Base-by-base conservation (phyloP, 2,888 invertebrate species). In the Patella ulyssiponensis region DNA sequence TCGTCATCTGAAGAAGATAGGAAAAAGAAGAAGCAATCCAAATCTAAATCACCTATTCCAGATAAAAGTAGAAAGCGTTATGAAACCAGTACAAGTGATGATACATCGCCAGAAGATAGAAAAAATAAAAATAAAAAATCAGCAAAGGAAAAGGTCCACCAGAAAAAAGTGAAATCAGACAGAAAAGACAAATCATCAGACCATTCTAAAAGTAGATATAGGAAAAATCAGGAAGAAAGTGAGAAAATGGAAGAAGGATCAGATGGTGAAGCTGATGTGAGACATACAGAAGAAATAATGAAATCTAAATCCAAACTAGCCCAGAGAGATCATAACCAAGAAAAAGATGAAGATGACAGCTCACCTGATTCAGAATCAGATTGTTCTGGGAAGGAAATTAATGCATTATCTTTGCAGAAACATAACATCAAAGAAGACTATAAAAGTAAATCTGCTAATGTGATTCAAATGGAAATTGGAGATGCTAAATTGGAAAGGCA, bases 271-370 rank as follows among this genome's bases (percentile, higher is more conserved):
- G 20, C 23, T 20, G 12, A 64, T 23, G 64, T 20, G 14, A 23
- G 20, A 12, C 64, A 11, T 9, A 64, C 20, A 64, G 20, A 15
- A 11, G 64, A 64, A 23, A 64, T 23, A 23, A 64, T 64, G 64
- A 23, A 23, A 20, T 64, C 64, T 11, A 64, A 64, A 23, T 23
- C 23, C 3, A 4, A 12, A 14, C 11, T 23, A 64, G 20, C 64
- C 11, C 20, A 64, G 20, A 14, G 9, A 23, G 52, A n/a, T n/a
- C 58, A 52, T 54, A 14, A 20, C 15, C n/a, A 4, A 54, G 75
- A 73, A 56, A 73, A 27, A 52, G 77, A 51, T 12, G 71, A 69
- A 27, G 76, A 74, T 33, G 73, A 64, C 15, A 17, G 52, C 23
- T 15, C 23, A 44, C n/a, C 75, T 20, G 56, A n/a, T 1, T 51